Base-by-base conservation (phyloP, 2,797 vertebrate species). In the Lagocephalus sceleratus region DNA sequence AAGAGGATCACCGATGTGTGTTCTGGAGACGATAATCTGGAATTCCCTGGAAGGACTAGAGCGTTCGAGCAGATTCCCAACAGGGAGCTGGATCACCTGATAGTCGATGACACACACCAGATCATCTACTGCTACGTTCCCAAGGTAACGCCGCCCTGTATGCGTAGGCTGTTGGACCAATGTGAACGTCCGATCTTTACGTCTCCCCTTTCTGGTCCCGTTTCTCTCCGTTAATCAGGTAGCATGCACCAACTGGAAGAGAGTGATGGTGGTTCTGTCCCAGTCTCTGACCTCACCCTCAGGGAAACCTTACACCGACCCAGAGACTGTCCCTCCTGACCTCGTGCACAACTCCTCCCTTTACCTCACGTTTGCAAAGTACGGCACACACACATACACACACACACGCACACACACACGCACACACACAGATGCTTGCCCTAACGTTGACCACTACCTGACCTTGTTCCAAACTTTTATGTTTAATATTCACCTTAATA, bases 41-140 rank as follows among this genome's bases (percentile, higher is more conserved):
- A 86, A 46, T 95, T 95, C 76, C 91, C 90, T 0, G 89, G 90
- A 47, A 94, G 93, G 86, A 89, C 85, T 32, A 90, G 91, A 40
- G 81, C 90, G 1, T 94, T 97, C 49, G 93, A 95, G 1, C 92
- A 96, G 81, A 97, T 98, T 57, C 94, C 94, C 1, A 93, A 90
- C 77, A 88, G 89, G 0, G 93, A 95, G 55, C 85, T 98, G 66
- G 92, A 94, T 73, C 94, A 98, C 78, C 86, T 98, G 42, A 96
- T 98, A 0, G 95, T 98, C 67, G 94, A 98, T 0, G 93, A 98
- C 80, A 93, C 85, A 0, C 94, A 98, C 0, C 92, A 93, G 10
- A 71, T 95, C 63, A 97, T 98, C 85, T 98, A 98, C 87, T 98
- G 96, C 85, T 98, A 94, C 0, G 94, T 98, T 63, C 96, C 96